Base-by-base conservation (phyloP, 2,888 invertebrate genomes). In the Liopterus haemorrhoidalis region DNA sequence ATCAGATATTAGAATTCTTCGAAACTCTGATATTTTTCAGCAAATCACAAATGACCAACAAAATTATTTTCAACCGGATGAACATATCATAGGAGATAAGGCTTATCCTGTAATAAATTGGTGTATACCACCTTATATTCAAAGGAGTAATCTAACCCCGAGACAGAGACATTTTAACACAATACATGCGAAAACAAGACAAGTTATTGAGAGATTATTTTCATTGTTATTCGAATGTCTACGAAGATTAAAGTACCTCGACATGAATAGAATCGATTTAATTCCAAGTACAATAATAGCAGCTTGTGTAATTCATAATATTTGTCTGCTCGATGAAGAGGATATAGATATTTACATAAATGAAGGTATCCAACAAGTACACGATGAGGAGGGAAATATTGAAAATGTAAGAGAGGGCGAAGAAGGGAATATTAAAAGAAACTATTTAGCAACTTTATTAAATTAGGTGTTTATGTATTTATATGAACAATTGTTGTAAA, bases 1-100 rank as follows among this genome's bases (percentile, higher is more conserved):
- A 1, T 49, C 48, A 36, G 54, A 58, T 45, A 27, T 19, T 2
- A 31, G 56, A 24, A 54, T 57, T 40, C 55, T 57, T 20, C 43
- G 48, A 30, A 57, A 57, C 41, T 57, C 57, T 15, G 51, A 56
- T 41, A 41, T 57, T 6, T 57, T 48, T 30, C 18, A 20, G 27
- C 28, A 31, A 22, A 27, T 51, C 9, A 9, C 9, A 8, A 31
- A 16, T 12, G 48, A 51, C 25, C 11, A 11, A 15, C 12, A 22
- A 18, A 35, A 42, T 20, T 31, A 38, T 22, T 52, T 52, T 35
- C 18, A 27, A 18, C 41, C 47, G 3, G 36, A 49, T 9, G 49
- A 54, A 27, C n/a, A n/a, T n/a, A n/a, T n/a, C n/a, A n/a, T n/a
- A n/a, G n/a, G n/a, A n/a, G n/a, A n/a, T n/a, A 41, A 28, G 20